Conservation (phyloP, 2,888 invertebrate genomes). For the Sphecodes monilicornis region DNA sequence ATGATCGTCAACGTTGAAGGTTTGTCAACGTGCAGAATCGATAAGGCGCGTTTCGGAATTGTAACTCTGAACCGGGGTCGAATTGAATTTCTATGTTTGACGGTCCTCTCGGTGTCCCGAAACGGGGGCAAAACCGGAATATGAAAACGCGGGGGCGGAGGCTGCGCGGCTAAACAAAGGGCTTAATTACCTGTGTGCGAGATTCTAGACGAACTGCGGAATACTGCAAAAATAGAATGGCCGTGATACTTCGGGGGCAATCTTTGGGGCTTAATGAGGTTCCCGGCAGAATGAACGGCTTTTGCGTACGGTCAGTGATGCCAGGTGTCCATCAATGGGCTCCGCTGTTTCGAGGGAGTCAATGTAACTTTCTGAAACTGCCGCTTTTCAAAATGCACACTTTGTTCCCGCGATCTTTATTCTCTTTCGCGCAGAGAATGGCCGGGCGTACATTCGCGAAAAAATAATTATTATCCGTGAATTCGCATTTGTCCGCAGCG, state of each 20-base stretch:
- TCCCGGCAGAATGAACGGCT: slow-evolving; percentile 3
- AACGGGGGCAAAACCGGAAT: slow-evolving; percentile 7
- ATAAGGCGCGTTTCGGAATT: neutral
- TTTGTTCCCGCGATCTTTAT: neutral
- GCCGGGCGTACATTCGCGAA: neutral
- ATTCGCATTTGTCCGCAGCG: neutral
- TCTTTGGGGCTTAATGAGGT: slow-evolving; percentile 51
- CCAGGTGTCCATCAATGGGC: slow-evolving; percentile 18
- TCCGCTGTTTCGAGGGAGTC: slow-evolving; percentile 29
- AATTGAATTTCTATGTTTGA: slow-evolving; percentile 16
- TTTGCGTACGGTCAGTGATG: slow-evolving; percentile 1
- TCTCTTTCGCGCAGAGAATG: neutral
- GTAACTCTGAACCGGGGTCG: neutral
- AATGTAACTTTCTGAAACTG: neutral
- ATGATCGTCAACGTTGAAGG: neutral
- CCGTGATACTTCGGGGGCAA: slow-evolving; percentile 38
- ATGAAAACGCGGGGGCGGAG: neutral
- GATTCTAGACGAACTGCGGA: slow-evolving; percentile 48
- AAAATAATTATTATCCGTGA: neutral
- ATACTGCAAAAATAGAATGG: slow-evolving; percentile 52
- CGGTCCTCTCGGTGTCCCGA: neutral
- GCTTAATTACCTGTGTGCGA: slow-evolving; percentile 64
- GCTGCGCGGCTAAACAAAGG: slow-evolving; percentile 63
- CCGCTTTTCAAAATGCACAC: neutral
- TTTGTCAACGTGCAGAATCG: neutral